Evolutionary conservation across 2,113 vertebrate genomes (phyloP), one percentile per base, ranked within the genome.

Genomic region (Cheirogaleus medius): DNA sequence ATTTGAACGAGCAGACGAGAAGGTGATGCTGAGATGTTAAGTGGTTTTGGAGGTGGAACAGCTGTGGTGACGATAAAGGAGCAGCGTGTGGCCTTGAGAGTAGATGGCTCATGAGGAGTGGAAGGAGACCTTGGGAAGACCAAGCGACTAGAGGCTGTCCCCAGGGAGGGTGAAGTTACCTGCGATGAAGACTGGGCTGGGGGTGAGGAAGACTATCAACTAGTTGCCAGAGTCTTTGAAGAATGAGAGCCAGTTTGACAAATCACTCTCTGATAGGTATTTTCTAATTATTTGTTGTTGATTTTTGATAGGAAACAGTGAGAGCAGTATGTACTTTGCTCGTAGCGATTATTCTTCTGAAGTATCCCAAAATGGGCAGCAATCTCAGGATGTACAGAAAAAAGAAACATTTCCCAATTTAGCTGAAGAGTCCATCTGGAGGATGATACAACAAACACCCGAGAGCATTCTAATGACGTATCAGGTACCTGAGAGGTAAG

Each of bases 401-500:
- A 96, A 97, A 78, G 83, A 84, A 94, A 69, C 66, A 94, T 98
- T 98, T 18, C 98, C 98, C 93, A 88, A 92, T 44, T 95, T 60
- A 3, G 98, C 95, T 60, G 98, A 98, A 97, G 99, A 99, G 88
- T 98, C 99, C 29, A 92, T 99, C 91, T 99, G 99, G 99, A 98
- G 73, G 97, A 98, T 99, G 98, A 99, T 99, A 97, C 98, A 99
- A 91, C 98, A 97, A 78, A 99, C 98, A 1, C 98, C 99, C 0
- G 98, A 99, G 52, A 85, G 2, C 25, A 89, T 99, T 97, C 99
- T 99, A 97, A 99, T 99, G 99, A 99, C 99, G 0, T 99, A 99
- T 97, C 99, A 99, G 98, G 98, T 99, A 52, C 99, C 98, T 11
- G 96, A 98, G 98, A 99, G 99, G 99, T 99, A 98, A 96, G 97